Evolutionary conservation across 2,888 invertebrate species (phyloP), one percentile per base, ranked within the genome.

Genomic region (Troglohyphantes excavatus): DNA sequence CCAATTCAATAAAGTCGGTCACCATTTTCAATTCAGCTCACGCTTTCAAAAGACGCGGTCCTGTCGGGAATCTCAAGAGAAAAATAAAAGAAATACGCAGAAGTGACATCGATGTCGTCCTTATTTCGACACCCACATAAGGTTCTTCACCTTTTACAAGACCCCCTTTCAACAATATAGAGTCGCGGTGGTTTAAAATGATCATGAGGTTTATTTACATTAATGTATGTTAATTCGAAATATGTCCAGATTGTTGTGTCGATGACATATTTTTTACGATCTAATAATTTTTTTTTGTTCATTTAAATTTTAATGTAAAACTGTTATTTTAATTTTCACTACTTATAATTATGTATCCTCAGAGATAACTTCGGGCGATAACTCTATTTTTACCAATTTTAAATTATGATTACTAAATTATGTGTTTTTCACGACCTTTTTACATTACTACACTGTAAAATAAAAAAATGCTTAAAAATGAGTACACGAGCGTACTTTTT

Each of bases 1-100:
- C 61, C n/a, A 61, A 29, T 61, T 73, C 27, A 33, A 6, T 23
- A 43, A 78, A 78, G 63, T 78, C 78, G 78, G 78, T 65, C 78
- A 78, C 19, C 43, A 65, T 78, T 78, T 27, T 17, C 6, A 23
- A 78, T 78, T 78, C 78, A 65, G 33, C 78, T n/a, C 78, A 78
- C 63, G 65, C 39, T 78, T 21, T 27, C 0, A 39, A 23, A 43
- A 17, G 67, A 19, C 11, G 46, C 13, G n/a, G 13, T 3, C 9
- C 9, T 33, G 33, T 33, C 33, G 33, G 5, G 33, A 5, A 39
- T 53, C 53, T 0, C 5, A 53, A 53, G n/a, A 33, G 33, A 53
- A 53, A 53, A 53, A 39, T 39, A 39, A 3, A 39, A 39, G 39
- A 39, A 39, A 39, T 39, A 13, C 39, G 13, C n/a, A 53, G 53